Percentiles rank a stretch among this genome's conserved stretches.
Evolutionary conservation across 2,797 vertebrate genomes (phyloP).

Genomic region (Scomberomorus guttatus): DNA sequence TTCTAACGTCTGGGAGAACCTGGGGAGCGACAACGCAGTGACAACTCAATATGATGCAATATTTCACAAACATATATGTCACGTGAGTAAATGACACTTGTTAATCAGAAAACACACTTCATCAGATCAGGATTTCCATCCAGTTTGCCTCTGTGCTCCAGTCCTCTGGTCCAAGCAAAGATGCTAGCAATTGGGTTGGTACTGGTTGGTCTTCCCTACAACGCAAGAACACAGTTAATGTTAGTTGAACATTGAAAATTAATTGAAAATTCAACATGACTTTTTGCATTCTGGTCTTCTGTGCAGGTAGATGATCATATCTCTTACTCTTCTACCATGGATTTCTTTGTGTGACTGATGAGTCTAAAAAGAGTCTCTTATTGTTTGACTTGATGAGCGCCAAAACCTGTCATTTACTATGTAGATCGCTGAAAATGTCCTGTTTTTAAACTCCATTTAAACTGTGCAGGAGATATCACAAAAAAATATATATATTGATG

Average conservation of each 20-base stretch:
- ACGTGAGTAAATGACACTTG: neutral
- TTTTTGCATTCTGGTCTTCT: conserved; percentile 1
- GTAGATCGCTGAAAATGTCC: neutral
- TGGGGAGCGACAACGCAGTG: conserved; percentile 58
- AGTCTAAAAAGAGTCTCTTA: too few species aligned
- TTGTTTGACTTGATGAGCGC: too few species aligned
- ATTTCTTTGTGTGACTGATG: too few species aligned
- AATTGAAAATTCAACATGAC: neutral
- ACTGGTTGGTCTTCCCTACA: conserved; percentile 93
- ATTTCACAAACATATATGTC: conserved; percentile 3
- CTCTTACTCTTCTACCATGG: neutral
- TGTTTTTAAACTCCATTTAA: neutral
- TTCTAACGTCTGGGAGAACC: conserved; percentile 94
- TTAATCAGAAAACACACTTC: conserved; percentile 77
- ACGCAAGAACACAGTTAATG: neutral
- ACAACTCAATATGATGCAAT: neutral
- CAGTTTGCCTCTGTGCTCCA: conserved; percentile 95
- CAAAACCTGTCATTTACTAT: too few species aligned
- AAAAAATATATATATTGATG: too few species aligned
- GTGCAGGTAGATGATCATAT: neutral
- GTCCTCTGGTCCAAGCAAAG: conserved; percentile 96
- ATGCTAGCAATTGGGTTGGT: conserved; percentile 98
- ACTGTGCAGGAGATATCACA: neutral
- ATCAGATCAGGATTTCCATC: conserved; percentile 93
- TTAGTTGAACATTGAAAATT: too few species aligned